phyloP scores from a whole-genome alignment of 2,888 invertebrate species.

The Tuta absoluta region DNA sequence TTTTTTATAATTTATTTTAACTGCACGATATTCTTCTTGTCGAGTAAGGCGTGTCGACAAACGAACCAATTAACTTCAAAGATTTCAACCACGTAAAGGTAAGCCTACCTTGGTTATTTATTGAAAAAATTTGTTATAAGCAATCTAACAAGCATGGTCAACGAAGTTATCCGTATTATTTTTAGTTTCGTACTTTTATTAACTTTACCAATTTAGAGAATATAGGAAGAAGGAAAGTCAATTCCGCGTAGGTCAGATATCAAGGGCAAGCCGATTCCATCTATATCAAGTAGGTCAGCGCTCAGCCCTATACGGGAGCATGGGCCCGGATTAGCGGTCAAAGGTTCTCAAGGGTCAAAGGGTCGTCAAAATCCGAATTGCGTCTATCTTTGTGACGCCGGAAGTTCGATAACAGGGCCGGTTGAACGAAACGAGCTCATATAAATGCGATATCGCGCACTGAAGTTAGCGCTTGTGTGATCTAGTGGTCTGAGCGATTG shows the following conservation, averaged over 20 bases:
- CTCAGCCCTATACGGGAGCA: conserved; percentile 6
- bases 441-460: conserved; percentile 61
- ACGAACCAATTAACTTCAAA: no score
- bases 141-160: no score
- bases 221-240: not conserved
- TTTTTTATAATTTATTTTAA: no score
- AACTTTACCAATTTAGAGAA: conserved; percentile 21
- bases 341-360: conserved; percentile 46
- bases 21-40: no score
- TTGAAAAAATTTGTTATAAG: no score
- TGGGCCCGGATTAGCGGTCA: conserved; percentile 39
- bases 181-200: no score
- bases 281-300: conserved; percentile 23
- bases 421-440: conserved; percentile 57
- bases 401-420: conserved; percentile 49
- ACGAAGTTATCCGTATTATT: no score
- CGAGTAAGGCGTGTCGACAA: no score
- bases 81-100: no score
- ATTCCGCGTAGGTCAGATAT: conserved; percentile 14
- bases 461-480: no score
- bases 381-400: conserved; percentile 41
- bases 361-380: conserved; percentile 50
- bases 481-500: no score
- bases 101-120: no score
- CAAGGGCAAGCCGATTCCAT: conserved; percentile 27